phyloP scores from a whole-genome alignment of 1,140 invertebrate species.

The Lepidurus arcticus region DNA sequence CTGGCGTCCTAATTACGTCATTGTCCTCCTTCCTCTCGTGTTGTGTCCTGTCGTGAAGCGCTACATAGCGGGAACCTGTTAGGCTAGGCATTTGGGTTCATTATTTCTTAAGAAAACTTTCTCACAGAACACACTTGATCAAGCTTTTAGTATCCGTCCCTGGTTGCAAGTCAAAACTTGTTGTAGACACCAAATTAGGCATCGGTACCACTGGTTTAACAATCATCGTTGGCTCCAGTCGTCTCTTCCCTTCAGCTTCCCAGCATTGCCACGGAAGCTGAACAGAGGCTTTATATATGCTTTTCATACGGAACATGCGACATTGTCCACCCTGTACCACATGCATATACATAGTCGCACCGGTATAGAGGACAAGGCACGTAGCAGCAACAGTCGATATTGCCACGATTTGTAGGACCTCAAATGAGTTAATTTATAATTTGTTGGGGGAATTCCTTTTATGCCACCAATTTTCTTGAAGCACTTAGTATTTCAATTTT shows the following conservation, averaged over 20 bases:
- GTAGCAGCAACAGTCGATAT: no score
- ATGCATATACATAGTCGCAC: no score
- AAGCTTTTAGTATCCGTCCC: neutral
- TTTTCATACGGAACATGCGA: no score
- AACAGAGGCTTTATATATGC: neutral
- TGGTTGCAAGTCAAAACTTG: neutral
- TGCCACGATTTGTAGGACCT: neutral
- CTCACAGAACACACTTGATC: neutral
- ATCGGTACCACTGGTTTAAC: neutral
- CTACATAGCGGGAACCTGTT: neutral
- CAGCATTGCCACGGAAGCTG: neutral
- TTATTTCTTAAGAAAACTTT: neutral
- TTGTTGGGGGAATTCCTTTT: neutral
- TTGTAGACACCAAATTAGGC: neutral
- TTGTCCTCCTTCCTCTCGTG: neutral
- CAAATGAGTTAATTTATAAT: neutral
- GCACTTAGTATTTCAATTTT: neutral
- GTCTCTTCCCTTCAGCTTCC: neutral
- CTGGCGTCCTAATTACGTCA: neutral
- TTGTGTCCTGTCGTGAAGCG: neutral
- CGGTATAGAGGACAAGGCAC: no score
- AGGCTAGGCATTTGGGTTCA: slow-evolving; percentile 1
- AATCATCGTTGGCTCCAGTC: neutral
- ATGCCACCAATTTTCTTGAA: neutral
- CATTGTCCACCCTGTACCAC: no score